phyloP scores from a whole-genome alignment of 2,797 vertebrate species.

The Artibeus lituratus region DNA sequence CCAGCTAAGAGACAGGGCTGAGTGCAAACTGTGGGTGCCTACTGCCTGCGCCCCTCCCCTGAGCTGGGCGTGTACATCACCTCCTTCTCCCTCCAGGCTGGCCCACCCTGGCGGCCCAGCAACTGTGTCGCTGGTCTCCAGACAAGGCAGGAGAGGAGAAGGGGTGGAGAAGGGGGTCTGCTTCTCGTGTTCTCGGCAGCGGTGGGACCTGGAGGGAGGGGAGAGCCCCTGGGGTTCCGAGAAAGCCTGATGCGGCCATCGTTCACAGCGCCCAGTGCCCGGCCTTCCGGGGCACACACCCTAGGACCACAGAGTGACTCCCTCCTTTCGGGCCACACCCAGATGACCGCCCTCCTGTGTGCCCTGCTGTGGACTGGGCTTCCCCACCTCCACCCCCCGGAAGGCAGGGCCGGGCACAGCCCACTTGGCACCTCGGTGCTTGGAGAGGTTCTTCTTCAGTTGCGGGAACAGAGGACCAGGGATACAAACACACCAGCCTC shows the following conservation, averaged over 20 bases:
- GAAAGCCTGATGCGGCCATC: not conserved
- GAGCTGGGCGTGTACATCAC: no score
- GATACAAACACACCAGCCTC: not conserved
- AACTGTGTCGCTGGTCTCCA: no score
- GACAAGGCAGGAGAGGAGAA: not conserved
- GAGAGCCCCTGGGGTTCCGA: not conserved
- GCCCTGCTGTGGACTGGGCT: rapidly evolving
- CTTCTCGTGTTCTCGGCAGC: not conserved
- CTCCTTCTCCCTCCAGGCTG: constrained; percentile 44
- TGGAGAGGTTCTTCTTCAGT: not conserved
- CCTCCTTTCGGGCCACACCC: not conserved
- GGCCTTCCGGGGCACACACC: not conserved
- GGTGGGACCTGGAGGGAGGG: not conserved
- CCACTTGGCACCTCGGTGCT: not conserved
- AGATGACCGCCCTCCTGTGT: rapidly evolving
- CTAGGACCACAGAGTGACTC: not conserved
- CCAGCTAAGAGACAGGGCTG: no score
- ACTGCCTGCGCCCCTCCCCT: rapidly evolving
- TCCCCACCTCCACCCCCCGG: not conserved
- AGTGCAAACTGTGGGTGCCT: no score
- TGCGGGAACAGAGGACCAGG: not conserved
- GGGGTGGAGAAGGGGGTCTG: not conserved
- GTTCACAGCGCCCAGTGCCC: not conserved
- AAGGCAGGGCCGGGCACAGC: rapidly evolving
- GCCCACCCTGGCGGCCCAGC: no score